These are phyloP conservation scores for Sebastes fasciatus DNA, from an alignment of 2,113 vertebrate species.

Conservation along the genomic window DNA sequence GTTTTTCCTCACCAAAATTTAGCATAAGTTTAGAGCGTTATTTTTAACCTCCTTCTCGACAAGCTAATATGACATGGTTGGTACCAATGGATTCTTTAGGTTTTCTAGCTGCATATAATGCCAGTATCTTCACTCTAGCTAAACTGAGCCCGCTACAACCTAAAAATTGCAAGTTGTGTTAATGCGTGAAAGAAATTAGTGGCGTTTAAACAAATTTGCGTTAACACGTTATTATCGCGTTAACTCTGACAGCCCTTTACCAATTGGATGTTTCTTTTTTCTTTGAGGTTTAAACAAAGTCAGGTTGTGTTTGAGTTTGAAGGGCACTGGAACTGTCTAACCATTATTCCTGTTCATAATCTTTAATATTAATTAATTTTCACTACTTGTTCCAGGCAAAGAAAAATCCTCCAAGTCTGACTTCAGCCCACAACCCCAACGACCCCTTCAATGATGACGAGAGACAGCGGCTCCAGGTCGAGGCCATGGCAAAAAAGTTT, in stretches of 20 bases:
- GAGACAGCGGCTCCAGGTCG: constrained; percentile 89
- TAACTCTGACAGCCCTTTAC: neutral
- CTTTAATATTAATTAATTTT: neutral
- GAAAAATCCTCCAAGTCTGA: constrained; percentile 53
- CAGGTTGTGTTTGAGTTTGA: neutral
- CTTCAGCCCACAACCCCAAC: constrained; percentile 67
- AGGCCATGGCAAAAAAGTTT: constrained; percentile 94
- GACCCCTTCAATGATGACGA: constrained; percentile 91
- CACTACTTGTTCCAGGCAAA: constrained; percentile 65
- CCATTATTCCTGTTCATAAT: neutral
- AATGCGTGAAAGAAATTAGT: too few species aligned
- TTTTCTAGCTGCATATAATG: too few species aligned
- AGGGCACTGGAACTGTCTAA: neutral
- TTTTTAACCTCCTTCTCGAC: too few species aligned
- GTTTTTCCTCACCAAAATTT: too few species aligned
- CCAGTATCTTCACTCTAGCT: too few species aligned
- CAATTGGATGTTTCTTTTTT: neutral
- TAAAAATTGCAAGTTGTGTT: too few species aligned
- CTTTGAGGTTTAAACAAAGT: neutral
- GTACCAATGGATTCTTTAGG: too few species aligned
- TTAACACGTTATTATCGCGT: too few species aligned
- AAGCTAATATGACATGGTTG: too few species aligned
- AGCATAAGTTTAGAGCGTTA: too few species aligned
- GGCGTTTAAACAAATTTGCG: too few species aligned
- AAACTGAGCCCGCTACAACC: too few species aligned